Conservation (phyloP, 2,888 invertebrate genomes). For the Eristalis tenax region DNA sequence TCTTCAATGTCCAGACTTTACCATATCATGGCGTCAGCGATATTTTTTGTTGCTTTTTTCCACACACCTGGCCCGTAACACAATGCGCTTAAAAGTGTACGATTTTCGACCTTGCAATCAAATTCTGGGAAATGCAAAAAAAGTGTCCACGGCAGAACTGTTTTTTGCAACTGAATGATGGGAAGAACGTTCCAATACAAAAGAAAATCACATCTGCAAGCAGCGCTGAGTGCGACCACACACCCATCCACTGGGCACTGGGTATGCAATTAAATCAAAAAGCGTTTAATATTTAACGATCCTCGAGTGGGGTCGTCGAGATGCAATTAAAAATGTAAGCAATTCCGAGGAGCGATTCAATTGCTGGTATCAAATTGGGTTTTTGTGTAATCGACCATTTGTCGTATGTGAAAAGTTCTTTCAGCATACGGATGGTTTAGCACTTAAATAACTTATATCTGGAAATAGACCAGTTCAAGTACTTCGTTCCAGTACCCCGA, state of each 20-base stretch:
- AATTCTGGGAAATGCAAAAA: neutral
- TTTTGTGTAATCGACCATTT: too few species aligned
- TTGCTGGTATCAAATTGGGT: neutral
- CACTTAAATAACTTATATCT: too few species aligned
- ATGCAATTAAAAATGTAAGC: slow-evolving; percentile 25
- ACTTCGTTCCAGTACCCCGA: too few species aligned
- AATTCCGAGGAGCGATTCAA: neutral
- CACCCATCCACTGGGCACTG: neutral
- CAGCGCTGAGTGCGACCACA: neutral
- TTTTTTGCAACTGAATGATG: neutral
- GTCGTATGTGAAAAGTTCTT: too few species aligned
- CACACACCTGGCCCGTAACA: neutral
- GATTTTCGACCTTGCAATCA: neutral
- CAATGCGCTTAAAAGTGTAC: neutral
- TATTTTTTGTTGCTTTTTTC: too few species aligned
- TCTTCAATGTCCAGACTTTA: too few species aligned
- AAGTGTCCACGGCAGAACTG: neutral
- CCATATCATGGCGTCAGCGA: too few species aligned
- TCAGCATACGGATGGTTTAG: too few species aligned
- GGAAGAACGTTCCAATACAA: neutral
- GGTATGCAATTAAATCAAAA: slow-evolving; percentile 25
- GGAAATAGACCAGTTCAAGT: too few species aligned
- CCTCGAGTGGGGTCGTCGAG: neutral
- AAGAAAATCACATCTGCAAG: slow-evolving; percentile 13
- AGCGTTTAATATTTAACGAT: slow-evolving; percentile 17